Percentiles rank a stretch among this genome's conserved stretches.
Conservation (phyloP, 2,797 vertebrate genomes). For the Takifugu rubripes region DNA sequence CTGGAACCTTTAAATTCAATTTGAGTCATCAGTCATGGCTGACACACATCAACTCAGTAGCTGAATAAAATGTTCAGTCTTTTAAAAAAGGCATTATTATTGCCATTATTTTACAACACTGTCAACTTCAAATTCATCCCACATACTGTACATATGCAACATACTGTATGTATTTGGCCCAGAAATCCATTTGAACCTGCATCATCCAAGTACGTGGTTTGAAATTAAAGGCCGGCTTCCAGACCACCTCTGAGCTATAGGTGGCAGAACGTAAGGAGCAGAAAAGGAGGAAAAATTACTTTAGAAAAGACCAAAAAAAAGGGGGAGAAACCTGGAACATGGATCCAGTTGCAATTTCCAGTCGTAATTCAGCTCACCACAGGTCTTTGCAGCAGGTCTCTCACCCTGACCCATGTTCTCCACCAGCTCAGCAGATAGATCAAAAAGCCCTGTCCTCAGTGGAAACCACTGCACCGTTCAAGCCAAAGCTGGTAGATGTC, state of each 20-base stretch:
- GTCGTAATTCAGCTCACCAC: conserved; percentile 32
- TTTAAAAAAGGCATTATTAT: too few species aligned
- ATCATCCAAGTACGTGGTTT: conserved; percentile 49
- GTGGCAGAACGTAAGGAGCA: conserved; percentile 20
- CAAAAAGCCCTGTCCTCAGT: conserved; percentile 65
- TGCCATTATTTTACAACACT: too few species aligned
- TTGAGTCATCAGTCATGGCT: too few species aligned
- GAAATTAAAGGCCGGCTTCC: conserved; percentile 33
- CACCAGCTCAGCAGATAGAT: conserved; percentile 74
- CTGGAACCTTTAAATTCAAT: too few species aligned
- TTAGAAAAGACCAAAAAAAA: conserved; percentile 38
- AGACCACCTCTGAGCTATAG: conserved; percentile 51
- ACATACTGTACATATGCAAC: conserved; percentile 17
- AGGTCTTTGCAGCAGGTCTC: conserved; percentile 61
- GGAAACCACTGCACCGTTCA: conserved; percentile 51
- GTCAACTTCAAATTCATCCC: too few species aligned
- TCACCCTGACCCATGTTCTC: conserved; percentile 75
- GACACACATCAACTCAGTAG: too few species aligned
- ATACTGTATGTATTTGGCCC: not conserved
- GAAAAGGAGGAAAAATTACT: not conserved
- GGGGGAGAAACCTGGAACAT: conserved; percentile 29
- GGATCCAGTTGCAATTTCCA: conserved; percentile 62
- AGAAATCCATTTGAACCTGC: conserved; percentile 30
- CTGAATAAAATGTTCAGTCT: too few species aligned
- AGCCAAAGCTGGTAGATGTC: conserved; percentile 62